phyloP scores from a whole-genome alignment of 2,797 vertebrate species.

The Malurus leucopterus region DNA sequence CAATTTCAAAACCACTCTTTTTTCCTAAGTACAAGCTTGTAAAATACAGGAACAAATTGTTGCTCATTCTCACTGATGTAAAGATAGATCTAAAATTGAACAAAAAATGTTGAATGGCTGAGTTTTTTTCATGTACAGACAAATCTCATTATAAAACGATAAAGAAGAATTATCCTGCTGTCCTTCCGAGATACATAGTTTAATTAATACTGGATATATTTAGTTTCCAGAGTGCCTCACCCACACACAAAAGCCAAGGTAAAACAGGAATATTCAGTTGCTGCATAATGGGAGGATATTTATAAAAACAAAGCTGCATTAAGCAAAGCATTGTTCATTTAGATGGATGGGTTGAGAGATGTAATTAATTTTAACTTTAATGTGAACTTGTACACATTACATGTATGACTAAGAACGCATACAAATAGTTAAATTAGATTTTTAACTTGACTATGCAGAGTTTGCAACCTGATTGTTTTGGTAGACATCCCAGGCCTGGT shows the following conservation, averaged over 20 bases:
- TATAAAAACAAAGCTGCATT: background rate
- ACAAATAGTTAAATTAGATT: background rate
- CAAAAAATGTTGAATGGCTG: background rate
- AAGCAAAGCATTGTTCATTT: slow-evolving; percentile 18
- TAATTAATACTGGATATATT: slow-evolving; percentile 27
- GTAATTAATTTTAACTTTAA: slow-evolving; percentile 7
- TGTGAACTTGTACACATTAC: background rate
- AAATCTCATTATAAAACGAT: background rate
- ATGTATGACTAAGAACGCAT: background rate
- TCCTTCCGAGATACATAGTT: background rate
- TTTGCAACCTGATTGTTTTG: background rate
- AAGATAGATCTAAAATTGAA: background rate
- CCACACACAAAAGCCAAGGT: background rate
- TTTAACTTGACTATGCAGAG: background rate
- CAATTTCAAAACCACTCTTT: background rate
- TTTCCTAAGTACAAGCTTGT: background rate
- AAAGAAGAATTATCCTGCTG: background rate
- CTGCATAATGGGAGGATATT: background rate
- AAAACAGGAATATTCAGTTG: slow-evolving; percentile 9
- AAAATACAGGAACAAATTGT: background rate
- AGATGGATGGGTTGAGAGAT: background rate
- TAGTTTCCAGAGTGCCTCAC: background rate
- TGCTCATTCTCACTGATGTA: background rate
- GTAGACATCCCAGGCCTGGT: background rate
- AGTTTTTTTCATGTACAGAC: background rate